These are phyloP conservation scores for Neodiprion lecontei DNA, from an alignment of 1,140 invertebrate species.

Conservation along the genomic window DNA sequence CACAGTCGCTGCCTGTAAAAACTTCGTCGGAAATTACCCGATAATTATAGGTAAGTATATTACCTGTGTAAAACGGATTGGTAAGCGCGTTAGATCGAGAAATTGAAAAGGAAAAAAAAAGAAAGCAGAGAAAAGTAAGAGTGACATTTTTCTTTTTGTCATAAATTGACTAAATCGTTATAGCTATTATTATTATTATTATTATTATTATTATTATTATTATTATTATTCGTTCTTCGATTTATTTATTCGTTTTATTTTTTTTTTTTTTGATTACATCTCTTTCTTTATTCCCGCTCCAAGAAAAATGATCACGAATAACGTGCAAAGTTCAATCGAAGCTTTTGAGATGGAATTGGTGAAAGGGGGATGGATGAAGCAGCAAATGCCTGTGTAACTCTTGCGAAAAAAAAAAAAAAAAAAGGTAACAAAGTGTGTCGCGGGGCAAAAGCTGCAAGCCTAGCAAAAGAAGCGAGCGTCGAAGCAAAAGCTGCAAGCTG, in stretches of 20 bases:
- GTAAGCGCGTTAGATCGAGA: neutral
- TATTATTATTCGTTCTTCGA: neutral
- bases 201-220: constrained; percentile 26
- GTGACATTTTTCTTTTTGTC: neutral
- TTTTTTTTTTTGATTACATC: too few relatives aligned
- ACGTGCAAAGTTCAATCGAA: constrained; percentile 3
- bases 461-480: constrained; percentile 19
- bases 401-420: constrained; percentile 34
- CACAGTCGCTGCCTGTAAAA: neutral
- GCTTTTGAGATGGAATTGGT: neutral
- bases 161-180: constrained; percentile 24
- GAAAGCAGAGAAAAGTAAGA: neutral
- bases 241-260: too few relatives aligned
- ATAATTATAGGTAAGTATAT: neutral
- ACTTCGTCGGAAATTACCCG: neutral
- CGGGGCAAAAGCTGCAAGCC: constrained; percentile 12
- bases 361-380: neutral
- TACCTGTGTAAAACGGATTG: too few relatives aligned
- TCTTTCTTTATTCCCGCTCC: neutral
- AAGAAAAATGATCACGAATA: neutral
- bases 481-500: neutral
- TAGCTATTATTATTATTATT: constrained; percentile 32
- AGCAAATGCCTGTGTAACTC: neutral
- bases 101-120: neutral
- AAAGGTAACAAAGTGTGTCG: constrained; percentile 30